phyloP scores from a whole-genome alignment of 2,888 invertebrate species.

The Oegoconia quadripuncta region DNA sequence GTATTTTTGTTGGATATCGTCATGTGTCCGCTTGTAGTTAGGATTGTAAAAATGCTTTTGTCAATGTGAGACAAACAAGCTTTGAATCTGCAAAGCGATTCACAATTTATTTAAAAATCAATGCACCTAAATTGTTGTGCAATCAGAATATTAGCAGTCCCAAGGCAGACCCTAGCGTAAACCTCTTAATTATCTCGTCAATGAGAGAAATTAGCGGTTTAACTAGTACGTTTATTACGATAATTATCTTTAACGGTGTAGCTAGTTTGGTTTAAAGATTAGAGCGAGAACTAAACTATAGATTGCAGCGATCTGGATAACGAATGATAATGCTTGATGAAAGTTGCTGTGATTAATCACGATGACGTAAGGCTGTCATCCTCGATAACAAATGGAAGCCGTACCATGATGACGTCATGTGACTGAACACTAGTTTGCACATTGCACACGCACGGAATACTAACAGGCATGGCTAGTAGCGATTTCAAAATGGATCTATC shows the following conservation, averaged over 20 bases:
- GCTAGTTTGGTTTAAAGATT: not conserved
- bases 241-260: slow-evolving; percentile 1
- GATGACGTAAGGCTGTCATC: slow-evolving; percentile 32
- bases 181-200: not conserved
- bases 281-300: not conserved
- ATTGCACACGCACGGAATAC: slow-evolving; percentile 9
- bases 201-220: not conserved
- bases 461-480: no score
- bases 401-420: slow-evolving; percentile 28
- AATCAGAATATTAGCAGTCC: slow-evolving; percentile 8
- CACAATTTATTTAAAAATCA: slow-evolving; percentile 24
- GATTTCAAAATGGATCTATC: no score
- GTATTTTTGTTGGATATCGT: slow-evolving; percentile 72
- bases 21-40: slow-evolving; percentile 68
- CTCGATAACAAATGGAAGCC: slow-evolving; percentile 26
- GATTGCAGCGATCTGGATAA: not conserved
- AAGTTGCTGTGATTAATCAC: slow-evolving; percentile 29
- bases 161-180: slow-evolving; percentile 5
- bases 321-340: slow-evolving; percentile 19
- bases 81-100: slow-evolving; percentile 34
- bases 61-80: slow-evolving; percentile 55
- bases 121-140: slow-evolving; percentile 2
- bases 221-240: slow-evolving; percentile 4
- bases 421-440: slow-evolving; percentile 16
- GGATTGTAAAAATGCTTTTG: slow-evolving; percentile 58